Evolutionary conservation across 2,888 invertebrate species (phyloP).

Genomic region (Adelphocoris suturalis): DNA sequence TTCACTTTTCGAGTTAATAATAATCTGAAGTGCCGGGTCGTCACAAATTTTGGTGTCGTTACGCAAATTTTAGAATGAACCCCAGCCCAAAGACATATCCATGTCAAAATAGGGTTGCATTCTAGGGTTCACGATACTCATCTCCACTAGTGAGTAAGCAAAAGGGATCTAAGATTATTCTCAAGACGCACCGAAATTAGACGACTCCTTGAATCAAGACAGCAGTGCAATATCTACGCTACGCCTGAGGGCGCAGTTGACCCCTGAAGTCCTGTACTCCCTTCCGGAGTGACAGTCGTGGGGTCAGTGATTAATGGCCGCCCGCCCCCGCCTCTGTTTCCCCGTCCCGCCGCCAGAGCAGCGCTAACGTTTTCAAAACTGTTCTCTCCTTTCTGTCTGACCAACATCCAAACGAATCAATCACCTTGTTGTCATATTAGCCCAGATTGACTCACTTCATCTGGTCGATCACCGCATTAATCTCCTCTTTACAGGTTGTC

Average conservation of each 20-base stretch:
- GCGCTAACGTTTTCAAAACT: constrained; percentile 57
- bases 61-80: too few relatives aligned
- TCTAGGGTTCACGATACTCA: too few relatives aligned
- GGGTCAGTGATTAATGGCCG: constrained; percentile 62
- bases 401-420: constrained; percentile 70
- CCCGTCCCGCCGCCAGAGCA: background rate
- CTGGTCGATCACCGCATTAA: constrained; percentile 66
- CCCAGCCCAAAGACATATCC: too few relatives aligned
- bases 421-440: constrained; percentile 71
- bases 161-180: background rate
- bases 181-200: background rate
- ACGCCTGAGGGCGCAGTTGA: constrained; percentile 18
- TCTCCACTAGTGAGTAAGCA: too few relatives aligned
- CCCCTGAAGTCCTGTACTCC: constrained; percentile 23
- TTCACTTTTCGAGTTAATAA: too few relatives aligned
- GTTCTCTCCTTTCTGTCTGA: constrained; percentile 66
- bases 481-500: constrained; percentile 60
- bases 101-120: too few relatives aligned
- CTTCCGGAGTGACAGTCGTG: constrained; percentile 50
- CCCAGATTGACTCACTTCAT: constrained; percentile 66
- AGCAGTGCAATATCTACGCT: constrained; percentile 11
- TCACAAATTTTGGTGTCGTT: too few relatives aligned
- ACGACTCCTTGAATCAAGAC: constrained; percentile 7
- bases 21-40: too few relatives aligned
- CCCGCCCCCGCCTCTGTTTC: background rate